Percentiles rank a stretch among this genome's conserved stretches.
These are phyloP conservation scores for Strigamia maritima DNA, from an alignment of 2,888 invertebrate genomes.

Conservation along the genomic window DNA sequence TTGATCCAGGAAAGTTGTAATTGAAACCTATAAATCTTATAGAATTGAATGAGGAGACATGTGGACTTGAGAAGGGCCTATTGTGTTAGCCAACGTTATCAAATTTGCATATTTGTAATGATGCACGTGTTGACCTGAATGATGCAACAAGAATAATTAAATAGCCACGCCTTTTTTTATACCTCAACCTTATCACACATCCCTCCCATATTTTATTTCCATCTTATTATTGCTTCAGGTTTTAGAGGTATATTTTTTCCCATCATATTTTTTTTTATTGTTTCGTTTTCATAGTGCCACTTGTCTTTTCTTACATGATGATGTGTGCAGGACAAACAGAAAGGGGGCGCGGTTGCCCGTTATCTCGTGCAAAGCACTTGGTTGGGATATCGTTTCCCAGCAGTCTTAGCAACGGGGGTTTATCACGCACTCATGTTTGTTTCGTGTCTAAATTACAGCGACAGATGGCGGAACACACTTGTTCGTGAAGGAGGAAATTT, in stretches of 20 bases:
- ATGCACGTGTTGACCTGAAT: constrained; percentile 19
- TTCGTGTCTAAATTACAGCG: constrained; percentile 7
- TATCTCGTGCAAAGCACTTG: background rate
- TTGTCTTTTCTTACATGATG: constrained; percentile 16
- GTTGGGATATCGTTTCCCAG: background rate
- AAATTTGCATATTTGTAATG: constrained; percentile 13
- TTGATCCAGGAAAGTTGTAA: constrained; percentile 20
- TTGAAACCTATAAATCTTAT: constrained; percentile 3
- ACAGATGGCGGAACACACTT: constrained; percentile 4
- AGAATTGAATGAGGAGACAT: constrained; percentile 5
- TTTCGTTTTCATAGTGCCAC: background rate
- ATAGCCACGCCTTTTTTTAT: constrained; percentile 10
- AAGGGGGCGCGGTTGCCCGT: background rate
- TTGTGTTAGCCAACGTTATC: background rate
- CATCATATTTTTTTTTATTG: background rate
- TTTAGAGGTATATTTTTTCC: background rate
- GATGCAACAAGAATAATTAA: background rate
- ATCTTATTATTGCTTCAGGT: background rate
- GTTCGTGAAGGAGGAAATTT: background rate
- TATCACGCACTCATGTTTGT: constrained; percentile 1
- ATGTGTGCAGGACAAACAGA: constrained; percentile 2
- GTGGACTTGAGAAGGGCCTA: constrained; percentile 8
- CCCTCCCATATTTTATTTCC: background rate
- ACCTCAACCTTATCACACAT: background rate
- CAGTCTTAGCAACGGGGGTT: background rate